Evolutionary conservation across 2,113 vertebrate species (phyloP).

Genomic region (Nyctereutes procyonoides): DNA sequence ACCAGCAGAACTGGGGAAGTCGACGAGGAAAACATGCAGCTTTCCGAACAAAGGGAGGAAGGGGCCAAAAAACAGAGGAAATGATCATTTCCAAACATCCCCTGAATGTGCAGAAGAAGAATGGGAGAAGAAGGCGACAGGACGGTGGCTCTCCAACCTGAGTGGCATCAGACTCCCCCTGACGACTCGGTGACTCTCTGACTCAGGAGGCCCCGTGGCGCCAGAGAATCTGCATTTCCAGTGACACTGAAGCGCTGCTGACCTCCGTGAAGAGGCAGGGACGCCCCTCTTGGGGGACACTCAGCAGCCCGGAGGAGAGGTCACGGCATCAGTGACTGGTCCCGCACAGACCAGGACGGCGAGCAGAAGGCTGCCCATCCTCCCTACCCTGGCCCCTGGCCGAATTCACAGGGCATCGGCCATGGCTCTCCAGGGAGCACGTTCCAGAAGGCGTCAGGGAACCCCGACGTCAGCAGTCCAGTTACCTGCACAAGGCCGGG

Average conservation of each 20-base stretch:
- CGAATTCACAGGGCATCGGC: not conserved
- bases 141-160: not conserved
- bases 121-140: not conserved
- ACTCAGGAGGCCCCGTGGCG: not conserved
- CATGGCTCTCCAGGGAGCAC: not conserved
- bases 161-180: not conserved
- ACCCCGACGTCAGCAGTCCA: not conserved
- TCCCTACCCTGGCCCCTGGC: too few relatives aligned
- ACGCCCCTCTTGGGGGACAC: not conserved
- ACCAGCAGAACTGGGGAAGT: not conserved
- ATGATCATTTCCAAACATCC: not conserved
- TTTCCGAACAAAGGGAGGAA: constrained; percentile 59
- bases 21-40: fast-evolving
- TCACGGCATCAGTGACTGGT: not conserved
- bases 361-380: too few relatives aligned
- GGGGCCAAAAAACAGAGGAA: not conserved
- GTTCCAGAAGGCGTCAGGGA: not conserved
- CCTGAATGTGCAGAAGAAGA: not conserved
- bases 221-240: not conserved
- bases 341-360: not conserved
- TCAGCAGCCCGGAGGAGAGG: not conserved
- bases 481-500: not conserved
- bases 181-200: not conserved
- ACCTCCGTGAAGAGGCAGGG: not conserved
- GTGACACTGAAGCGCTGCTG: not conserved